Base-by-base conservation (phyloP, 2,797 vertebrate species). In the Pelobates cultripes region DNA sequence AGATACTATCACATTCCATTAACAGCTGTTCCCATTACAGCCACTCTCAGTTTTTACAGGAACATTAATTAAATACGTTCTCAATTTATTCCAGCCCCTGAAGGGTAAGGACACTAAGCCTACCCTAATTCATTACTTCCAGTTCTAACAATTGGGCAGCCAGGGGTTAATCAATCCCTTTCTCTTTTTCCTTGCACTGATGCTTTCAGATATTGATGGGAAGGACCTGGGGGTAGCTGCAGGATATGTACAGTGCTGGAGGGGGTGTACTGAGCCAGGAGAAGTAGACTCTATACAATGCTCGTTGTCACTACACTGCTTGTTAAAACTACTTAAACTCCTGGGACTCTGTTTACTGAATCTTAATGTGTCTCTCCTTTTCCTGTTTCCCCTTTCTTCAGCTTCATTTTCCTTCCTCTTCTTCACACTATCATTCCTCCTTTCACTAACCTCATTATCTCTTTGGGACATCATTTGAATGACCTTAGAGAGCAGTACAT, bases 201-300 rank as follows among this genome's bases (percentile, higher is more conserved):
- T 78, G 71, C 70, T 75, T 68, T 70, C 70, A 78, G 81, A 83
- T 83, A 83, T 83, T 84, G 77, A 84, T 79, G 82, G 82, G 77
- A 67, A 84, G 77, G 61, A 71, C 77, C 82, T 79, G 57, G 61
- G 63, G 77, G 66, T 76, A 79, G 82, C 82, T 79, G 77, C 82
- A 79, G 82, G 82, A 84, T 84, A 84, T 84, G 73, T 75, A 84
- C 77, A 84, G 53, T 45, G 82, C 82, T 84, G 73, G 82, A 84
- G 82, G 82, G 47, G 82, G 57, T 84, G 77, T 79, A 75, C 77
- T 60, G 82, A 79, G 76, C 72, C 64, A 64, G 55, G 28, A 71
- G 60, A 5, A 43, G 45, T 44, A 78, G 81, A 79, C 51, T 40
- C 55, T 42, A 78, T 66, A 68, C 70, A 57, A 82, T 78, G 13